Evolutionary conservation across 2,888 invertebrate genomes (phyloP), one percentile per base, ranked within the genome.

Genomic region (Nemotelus nigrinus): DNA sequence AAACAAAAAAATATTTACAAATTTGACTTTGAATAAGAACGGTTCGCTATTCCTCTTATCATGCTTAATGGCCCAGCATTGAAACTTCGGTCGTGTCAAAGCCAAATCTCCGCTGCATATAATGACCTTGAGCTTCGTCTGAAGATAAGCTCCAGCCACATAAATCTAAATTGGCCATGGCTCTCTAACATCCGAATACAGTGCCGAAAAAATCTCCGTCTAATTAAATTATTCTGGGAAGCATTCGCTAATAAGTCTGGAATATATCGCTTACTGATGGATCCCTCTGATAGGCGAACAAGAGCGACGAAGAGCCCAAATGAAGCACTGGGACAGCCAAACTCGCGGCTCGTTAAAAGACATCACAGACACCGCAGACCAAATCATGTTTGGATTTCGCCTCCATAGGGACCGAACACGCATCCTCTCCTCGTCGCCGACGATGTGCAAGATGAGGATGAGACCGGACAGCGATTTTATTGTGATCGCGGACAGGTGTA

Each of bases 401-500:
- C 50, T 50, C 5, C 5, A 8, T 7, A 50, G 8, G 8, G 8
- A 50, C 6, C 50, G 8, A n/a, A 50, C 5, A 50, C 50, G 50
- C 50, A 50, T 8, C 50, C 6, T 50, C 50, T 8, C 8, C 50
- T 7, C 50, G 6, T 50, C 8, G 50, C 8, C 6, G 8, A 50
- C 6, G 1, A 5, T 50, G 6, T 8, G 8, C 8, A 25, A 8
- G 50, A 50, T 50, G 50, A 5, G 50, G 6, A 39, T 60, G n/a
- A 4, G 63, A 25, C 25, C 25, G 25, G 63, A 39, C 43, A 41
- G 45, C 43, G 39, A 63, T 63, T 63, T 63, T 63, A 41, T 63
- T 41, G 25, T 63, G 63, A 63, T 41, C 41, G 39, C 41, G 60
- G 63, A 63, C 63, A 63, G 63, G 63, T 63, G 63, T 63, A 63